phyloP scores from a whole-genome alignment of 2,797 vertebrate genomes.

The Chelon auratus region DNA sequence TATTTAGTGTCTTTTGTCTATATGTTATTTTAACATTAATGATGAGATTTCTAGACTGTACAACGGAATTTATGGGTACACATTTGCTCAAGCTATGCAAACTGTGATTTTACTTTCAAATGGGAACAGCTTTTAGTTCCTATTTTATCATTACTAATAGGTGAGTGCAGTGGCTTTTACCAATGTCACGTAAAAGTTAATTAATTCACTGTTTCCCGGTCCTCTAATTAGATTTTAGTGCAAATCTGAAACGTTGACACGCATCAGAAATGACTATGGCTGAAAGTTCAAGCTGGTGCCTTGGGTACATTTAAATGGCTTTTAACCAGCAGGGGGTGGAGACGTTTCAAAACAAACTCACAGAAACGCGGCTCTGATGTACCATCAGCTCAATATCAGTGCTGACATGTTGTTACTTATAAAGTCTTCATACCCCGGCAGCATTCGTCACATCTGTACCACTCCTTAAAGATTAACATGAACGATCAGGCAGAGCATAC shows the following conservation, averaged over 20 bases:
- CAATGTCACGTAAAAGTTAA: background rate
- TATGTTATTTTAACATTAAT: background rate
- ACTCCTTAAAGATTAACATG: too few species aligned
- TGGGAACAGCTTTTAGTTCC: background rate
- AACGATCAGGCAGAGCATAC: too few species aligned
- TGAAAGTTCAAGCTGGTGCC: background rate
- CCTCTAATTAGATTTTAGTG: background rate
- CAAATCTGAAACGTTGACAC: background rate
- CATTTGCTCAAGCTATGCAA: background rate
- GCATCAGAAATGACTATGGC: background rate
- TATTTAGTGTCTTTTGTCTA: background rate
- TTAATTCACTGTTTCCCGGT: background rate
- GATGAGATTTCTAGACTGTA: background rate
- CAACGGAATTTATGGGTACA: background rate
- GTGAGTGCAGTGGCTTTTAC: background rate
- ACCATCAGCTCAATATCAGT: background rate
- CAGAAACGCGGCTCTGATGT: background rate
- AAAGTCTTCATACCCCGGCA: too few species aligned
- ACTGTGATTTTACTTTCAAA: background rate
- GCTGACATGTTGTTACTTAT: too few species aligned
- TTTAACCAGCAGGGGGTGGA: background rate
- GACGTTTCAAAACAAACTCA: constrained; percentile 1
- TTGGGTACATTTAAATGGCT: background rate
- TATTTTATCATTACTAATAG: background rate
- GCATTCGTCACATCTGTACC: too few species aligned